Evolutionary conservation across 2,113 vertebrate species (phyloP).

Genomic region (Neopipo cinnamomea): DNA sequence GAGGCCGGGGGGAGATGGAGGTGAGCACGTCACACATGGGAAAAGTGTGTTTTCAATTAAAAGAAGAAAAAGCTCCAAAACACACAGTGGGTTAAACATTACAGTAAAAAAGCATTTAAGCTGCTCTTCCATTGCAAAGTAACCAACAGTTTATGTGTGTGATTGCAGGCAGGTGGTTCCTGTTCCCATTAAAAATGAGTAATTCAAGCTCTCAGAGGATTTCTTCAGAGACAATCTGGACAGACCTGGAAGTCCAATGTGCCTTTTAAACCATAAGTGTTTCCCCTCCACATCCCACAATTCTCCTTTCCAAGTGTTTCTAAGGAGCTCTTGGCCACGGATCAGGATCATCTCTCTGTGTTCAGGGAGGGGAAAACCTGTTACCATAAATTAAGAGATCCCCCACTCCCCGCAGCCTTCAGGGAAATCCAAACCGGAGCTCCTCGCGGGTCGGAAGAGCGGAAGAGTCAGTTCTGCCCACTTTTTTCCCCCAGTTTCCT

Average conservation of each 20-base stretch:
- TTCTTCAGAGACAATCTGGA: slow-evolving; percentile 41
- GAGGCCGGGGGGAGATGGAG: not conserved
- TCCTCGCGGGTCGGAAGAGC: fast-evolving
- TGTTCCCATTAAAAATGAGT: slow-evolving; percentile 62
- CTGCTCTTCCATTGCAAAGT: slow-evolving; percentile 36
- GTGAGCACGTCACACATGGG: not conserved
- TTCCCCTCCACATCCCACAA: not conserved
- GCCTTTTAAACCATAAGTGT: slow-evolving; percentile 31
- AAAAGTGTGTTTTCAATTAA: slow-evolving; percentile 49
- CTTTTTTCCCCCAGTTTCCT: fast-evolving
- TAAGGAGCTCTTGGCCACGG: not conserved
- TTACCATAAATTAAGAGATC: not conserved
- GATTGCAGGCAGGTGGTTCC: slow-evolving; percentile 64
- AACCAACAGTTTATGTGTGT: slow-evolving; percentile 14
- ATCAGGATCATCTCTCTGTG: not conserved
- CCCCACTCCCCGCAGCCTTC: not conserved
- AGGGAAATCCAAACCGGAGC: not conserved
- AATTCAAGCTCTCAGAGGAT: slow-evolving; percentile 35
- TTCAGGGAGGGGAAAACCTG: not conserved
- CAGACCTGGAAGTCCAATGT: not conserved
- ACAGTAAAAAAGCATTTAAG: not conserved
- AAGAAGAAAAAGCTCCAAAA: slow-evolving; percentile 39
- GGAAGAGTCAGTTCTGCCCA: fast-evolving
- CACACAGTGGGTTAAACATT: not conserved
- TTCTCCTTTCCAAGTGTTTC: not conserved